These are phyloP conservation scores for Bombylius major DNA, from an alignment of 2,888 invertebrate genomes.

Conservation along the genomic window DNA sequence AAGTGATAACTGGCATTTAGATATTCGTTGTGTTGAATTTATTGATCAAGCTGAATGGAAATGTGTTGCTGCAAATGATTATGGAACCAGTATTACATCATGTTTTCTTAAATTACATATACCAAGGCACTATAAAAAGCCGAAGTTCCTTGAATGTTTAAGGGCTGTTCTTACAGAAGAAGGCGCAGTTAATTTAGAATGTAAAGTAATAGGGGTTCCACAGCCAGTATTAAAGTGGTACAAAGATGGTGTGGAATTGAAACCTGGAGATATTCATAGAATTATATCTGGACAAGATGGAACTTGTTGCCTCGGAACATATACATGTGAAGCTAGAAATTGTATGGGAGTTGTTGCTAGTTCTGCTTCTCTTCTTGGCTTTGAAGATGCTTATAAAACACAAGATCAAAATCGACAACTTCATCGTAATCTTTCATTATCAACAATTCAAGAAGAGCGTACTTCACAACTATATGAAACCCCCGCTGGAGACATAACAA, in stretches of 20 bases:
- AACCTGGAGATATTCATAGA: constrained; percentile 82
- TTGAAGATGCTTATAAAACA: constrained; percentile 60
- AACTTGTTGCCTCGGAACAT: constrained; percentile 78
- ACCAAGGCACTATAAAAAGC: constrained; percentile 80
- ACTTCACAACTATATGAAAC: constrained; percentile 82
- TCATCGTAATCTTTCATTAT: constrained; percentile 68
- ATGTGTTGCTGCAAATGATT: constrained; percentile 79
- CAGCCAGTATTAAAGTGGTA: constrained; percentile 86
- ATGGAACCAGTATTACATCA: constrained; percentile 77
- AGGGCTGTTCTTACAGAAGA: constrained; percentile 77
- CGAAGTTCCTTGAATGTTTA: constrained; percentile 72
- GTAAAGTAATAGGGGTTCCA: constrained; percentile 84
- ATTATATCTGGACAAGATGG: constrained; percentile 85
- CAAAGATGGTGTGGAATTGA: constrained; percentile 78
- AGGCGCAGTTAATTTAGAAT: constrained; percentile 79
- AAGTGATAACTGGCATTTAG: constrained; percentile 57
- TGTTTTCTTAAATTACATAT: constrained; percentile 74
- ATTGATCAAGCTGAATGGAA: constrained; percentile 87
- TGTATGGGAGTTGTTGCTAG: constrained; percentile 85
- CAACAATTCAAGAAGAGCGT: constrained; percentile 82
- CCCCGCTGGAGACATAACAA: constrained; percentile 59
- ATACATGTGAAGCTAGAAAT: constrained; percentile 81
- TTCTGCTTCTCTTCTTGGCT: constrained; percentile 75
- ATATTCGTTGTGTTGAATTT: constrained; percentile 62
- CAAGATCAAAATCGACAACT: constrained; percentile 30